phyloP scores from a whole-genome alignment of 2,797 vertebrate genomes.

The Furcifer pardalis region DNA sequence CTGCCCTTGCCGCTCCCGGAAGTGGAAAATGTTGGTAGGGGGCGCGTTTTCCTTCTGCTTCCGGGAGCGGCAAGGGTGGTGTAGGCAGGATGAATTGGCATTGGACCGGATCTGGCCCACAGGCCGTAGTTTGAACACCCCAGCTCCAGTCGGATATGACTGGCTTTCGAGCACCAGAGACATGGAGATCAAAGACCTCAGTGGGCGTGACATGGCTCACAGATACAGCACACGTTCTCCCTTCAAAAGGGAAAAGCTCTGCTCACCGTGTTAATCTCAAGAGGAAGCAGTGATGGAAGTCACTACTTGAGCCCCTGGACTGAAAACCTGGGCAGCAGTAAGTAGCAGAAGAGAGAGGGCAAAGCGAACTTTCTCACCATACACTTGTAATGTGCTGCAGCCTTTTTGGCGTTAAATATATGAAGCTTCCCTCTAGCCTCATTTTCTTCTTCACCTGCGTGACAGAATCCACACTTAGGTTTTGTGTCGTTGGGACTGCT shows the following conservation, averaged over 20 bases:
- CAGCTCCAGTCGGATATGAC: too few relatives aligned
- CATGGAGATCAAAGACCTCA: too few relatives aligned
- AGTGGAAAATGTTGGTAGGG: too few relatives aligned
- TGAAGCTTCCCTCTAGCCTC: constrained; percentile 92
- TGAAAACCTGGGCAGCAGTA: background rate
- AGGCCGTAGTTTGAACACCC: too few relatives aligned
- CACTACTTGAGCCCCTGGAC: background rate
- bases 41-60: too few relatives aligned
- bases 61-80: too few relatives aligned
- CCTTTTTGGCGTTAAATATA: constrained; percentile 96
- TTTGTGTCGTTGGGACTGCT: constrained; percentile 90
- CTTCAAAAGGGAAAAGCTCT: background rate
- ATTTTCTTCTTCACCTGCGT: constrained; percentile 96
- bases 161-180: too few relatives aligned
- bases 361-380: constrained; percentile 83
- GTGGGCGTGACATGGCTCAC: background rate
- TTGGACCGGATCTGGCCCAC: too few relatives aligned
- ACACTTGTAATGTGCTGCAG: constrained; percentile 98
- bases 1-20: too few relatives aligned
- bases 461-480: constrained; percentile 98
- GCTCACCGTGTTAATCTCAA: background rate
- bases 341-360: constrained; percentile 9
- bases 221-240: too few relatives aligned
- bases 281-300: background rate
- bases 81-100: too few relatives aligned